These are phyloP conservation scores for Alentia gelatinosa DNA, from an alignment of 2,888 invertebrate species.

Conservation along the genomic window DNA sequence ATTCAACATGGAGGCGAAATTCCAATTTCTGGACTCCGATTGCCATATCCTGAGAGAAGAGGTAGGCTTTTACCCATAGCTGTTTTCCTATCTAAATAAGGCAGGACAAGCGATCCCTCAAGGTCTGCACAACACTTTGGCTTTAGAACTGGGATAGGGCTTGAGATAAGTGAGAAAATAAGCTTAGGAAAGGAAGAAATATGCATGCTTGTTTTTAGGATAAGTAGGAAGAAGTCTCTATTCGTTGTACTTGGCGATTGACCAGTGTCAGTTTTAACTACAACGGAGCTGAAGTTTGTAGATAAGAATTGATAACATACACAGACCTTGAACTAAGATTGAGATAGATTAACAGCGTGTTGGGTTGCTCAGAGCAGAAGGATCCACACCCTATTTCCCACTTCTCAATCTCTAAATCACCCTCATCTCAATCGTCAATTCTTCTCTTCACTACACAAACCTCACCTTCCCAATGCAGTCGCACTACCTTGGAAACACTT, in stretches of 20 bases:
- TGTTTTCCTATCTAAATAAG: neutral
- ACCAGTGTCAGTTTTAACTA: no score
- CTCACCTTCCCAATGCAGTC: neutral
- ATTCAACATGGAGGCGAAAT: conserved; percentile 97
- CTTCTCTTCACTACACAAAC: neutral
- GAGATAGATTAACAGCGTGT: conserved; percentile 7
- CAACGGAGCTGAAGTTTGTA: no score
- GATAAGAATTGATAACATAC: no score
- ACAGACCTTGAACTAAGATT: no score
- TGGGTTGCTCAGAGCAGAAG: conserved; percentile 32
- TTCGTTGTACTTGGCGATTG: no score
- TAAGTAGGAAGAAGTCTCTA: no score
- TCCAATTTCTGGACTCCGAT: conserved; percentile 93
- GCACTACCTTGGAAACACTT: neutral
- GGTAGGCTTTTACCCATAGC: conserved; percentile 38
- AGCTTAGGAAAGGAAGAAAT: no score
- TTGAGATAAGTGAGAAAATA: neutral
- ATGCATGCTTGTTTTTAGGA: no score
- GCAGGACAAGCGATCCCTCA: neutral
- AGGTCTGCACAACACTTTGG: neutral
- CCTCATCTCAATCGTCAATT: neutral
- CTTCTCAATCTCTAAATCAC: neutral
- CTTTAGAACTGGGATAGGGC: no score
- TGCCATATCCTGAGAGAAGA: conserved; percentile 89
- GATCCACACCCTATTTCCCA: neutral